Evolutionary conservation across 2,797 vertebrate genomes (phyloP).

Genomic region (Pampus argenteus): DNA sequence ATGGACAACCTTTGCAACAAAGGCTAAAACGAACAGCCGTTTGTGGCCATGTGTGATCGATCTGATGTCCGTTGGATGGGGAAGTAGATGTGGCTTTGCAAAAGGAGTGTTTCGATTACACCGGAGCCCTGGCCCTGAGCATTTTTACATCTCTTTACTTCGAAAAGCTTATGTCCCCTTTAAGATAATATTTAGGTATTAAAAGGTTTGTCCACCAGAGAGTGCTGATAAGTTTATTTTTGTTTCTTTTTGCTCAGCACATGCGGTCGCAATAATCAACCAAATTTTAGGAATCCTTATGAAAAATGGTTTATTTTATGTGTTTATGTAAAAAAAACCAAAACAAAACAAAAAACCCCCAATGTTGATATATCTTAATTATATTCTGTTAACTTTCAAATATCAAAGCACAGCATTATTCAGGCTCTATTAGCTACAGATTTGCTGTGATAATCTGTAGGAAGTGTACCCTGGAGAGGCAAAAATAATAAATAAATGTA

Average conservation of each 20-base stretch:
- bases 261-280: background rate
- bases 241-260: no score
- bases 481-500: background rate
- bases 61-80: no score
- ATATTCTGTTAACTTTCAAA: background rate
- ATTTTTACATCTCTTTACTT: no score
- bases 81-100: no score
- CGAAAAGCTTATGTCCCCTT: no score
- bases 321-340: background rate
- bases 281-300: background rate
- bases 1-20: no score
- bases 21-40: no score
- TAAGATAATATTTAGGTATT: no score
- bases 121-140: no score
- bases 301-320: background rate
- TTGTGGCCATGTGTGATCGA: no score
- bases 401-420: background rate
- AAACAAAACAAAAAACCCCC: no score
- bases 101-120: no score
- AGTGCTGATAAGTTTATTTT: slow-evolving; percentile 14
- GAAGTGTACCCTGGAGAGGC: background rate
- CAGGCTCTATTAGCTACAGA: background rate
- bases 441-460: background rate
- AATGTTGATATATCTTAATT: background rate
- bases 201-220: slow-evolving; percentile 25